A percentile compares a stretch with the other conserved stretches of the same genome.
Conservation (phyloP, 2,888 invertebrate species). For the Agriotes lineatus region DNA sequence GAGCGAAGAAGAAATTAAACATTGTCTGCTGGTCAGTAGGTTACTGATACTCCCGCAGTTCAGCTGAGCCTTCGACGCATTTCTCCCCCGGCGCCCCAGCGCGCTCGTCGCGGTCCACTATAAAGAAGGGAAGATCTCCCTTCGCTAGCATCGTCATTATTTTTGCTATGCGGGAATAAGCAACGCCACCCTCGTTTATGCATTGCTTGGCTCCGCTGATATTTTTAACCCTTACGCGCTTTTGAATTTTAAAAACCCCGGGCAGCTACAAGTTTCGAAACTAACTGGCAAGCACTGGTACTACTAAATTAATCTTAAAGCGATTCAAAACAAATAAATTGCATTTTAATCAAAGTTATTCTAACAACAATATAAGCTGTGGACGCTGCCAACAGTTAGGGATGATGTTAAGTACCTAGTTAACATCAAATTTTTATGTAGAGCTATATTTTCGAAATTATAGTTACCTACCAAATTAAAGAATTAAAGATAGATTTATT, state of each 20-base stretch:
- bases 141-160: slow-evolving; percentile 39
- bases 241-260: too few relatives aligned
- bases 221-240: neutral
- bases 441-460: too few relatives aligned
- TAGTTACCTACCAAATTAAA: too few relatives aligned
- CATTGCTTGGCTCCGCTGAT: neutral
- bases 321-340: slow-evolving; percentile 10
- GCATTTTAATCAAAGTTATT: too few relatives aligned
- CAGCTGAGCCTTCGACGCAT: slow-evolving; percentile 46
- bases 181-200: slow-evolving; percentile 10
- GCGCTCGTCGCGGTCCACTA: slow-evolving; percentile 45
- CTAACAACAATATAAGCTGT: too few relatives aligned
- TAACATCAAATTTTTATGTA: too few relatives aligned
- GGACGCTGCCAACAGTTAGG: too few relatives aligned
- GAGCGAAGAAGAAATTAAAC: slow-evolving; percentile 37
- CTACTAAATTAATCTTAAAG: too few relatives aligned
- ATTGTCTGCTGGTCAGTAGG: slow-evolving; percentile 55
- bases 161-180: slow-evolving; percentile 32
- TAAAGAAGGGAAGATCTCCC: slow-evolving; percentile 48
- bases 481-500: too few relatives aligned
- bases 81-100: slow-evolving; percentile 37
- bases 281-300: too few relatives aligned
- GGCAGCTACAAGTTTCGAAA: too few relatives aligned
- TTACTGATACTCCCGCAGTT: slow-evolving; percentile 54
- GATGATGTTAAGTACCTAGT: too few relatives aligned